Base-by-base conservation (phyloP, 1,140 invertebrate species). In the Tachypleus tridentatus region DNA sequence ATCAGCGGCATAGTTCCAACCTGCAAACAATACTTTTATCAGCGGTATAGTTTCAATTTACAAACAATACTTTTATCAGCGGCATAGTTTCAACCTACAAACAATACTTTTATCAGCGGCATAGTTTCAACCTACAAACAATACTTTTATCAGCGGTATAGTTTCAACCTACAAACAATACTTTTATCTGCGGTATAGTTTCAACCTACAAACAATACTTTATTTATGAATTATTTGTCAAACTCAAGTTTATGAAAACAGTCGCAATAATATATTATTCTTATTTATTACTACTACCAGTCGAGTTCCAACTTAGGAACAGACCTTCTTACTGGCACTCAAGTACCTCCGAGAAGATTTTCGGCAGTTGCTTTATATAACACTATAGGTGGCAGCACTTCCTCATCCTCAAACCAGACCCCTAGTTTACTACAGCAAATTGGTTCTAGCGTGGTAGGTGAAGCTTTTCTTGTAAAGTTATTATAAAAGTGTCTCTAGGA, bases 391-490 rank as follows among this genome's bases (percentile, higher is more conserved):
- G 60, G 54, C n/a, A 62, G 67, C 11, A 57, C 52, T 50, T 57
- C 64, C 52, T 54, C 63, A 29, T 60, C 57, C 50, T 48, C 60
- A 56, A 67, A 63, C 52, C 68, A 65, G 54, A 63, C 68, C 29
- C 67, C 72, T 47, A 71, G 67, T 58, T 52, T 75, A 47, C 64
- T 75, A 48, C 74, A 75, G 60, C 74, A 74, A 65, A 64, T 75
- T 9, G 74, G 74, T 61, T 72, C 74, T 4, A 72, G 73, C 49
- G 73, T 75, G 63, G 73, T 74, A 68, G 70, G 72, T 53, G 5
- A 29, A 29, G 29, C 29, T 29, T 29, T 29, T 29, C 29, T 29
- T 29, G 29, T 29, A 29, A 29, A 29, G 29, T 29, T 29, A 29
- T 29, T 29, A 29, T 29, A 29, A 29, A 29, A 29, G 29, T 29